Evolutionary conservation across 2,888 invertebrate species (phyloP), one percentile per base, ranked within the genome.

Genomic region (Craniophora ligustri): DNA sequence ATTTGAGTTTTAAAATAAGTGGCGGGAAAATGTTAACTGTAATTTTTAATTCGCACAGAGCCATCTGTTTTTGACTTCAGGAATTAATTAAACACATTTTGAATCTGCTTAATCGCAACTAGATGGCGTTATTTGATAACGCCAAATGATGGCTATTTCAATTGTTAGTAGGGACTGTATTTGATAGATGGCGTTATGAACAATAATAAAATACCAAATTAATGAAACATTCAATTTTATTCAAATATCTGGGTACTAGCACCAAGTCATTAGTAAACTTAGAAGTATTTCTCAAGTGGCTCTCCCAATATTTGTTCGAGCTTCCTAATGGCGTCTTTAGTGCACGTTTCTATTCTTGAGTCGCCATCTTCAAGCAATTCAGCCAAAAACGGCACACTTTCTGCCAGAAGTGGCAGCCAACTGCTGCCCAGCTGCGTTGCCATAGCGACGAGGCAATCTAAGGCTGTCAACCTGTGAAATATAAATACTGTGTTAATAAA

Each of bases 331-430:
- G 97, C 96, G 63, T 95, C 95, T 75, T 97, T 97, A 1, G 97
- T 97, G 34, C 95, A 95, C 32, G 95, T 94, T 82, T 98, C 98
- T 26, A 98, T 98, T 23, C 94, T 94, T 64, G 96, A 95, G 65
- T 97, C 96, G 66, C 97, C 97, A 79, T 98, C 98, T 93, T 99
- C 99, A 72, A 99, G 94, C 11, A 99, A 92, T 83, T 99, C 99
- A 0, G 98, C 98, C 26, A 99, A 92, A 94, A 98, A 98, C 0
- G 98, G 98, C 59, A 99, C 97, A 3, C 98, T 98, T 83, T 99
- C 99, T 0, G 99, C 98, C 41, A 99, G 87, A 0, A 99, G 93
- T 0, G 98, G 96, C 72, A 98, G 94, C 90, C 98, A 99, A 79
- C 97, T 97, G 83, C 98, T 97, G 2, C 97, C 98, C 1, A 99